Percentiles rank a stretch among this genome's conserved stretches.
Evolutionary conservation across 2,113 vertebrate species (phyloP).

Genomic region (Tichodroma muraria): DNA sequence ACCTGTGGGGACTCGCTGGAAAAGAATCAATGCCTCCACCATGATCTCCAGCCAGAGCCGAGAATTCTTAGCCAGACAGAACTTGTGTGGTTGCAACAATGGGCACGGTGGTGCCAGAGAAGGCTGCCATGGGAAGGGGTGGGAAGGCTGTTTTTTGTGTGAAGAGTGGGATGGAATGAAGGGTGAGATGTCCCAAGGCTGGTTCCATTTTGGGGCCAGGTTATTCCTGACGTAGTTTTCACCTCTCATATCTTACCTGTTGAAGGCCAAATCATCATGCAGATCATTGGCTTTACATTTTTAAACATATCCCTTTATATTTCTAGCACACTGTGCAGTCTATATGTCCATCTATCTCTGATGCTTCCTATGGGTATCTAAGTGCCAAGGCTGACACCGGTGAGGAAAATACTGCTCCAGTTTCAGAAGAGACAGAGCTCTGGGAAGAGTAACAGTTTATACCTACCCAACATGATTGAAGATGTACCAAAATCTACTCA

Average conservation of each 20-base stretch:
- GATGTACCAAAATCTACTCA: conserved; percentile 8
- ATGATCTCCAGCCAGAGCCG: neutral
- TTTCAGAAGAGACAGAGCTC: neutral
- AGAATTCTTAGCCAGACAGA: neutral
- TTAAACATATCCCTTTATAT: neutral
- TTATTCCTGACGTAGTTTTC: neutral
- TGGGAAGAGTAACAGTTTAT: neutral
- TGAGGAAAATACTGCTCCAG: neutral
- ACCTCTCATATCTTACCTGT: neutral
- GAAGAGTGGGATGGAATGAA: neutral
- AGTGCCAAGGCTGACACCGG: neutral
- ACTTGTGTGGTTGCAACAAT: neutral
- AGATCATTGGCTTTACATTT: neutral
- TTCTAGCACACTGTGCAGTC: neutral
- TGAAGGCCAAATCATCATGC: neutral
- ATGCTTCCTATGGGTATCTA: neutral
- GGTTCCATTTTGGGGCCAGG: neutral
- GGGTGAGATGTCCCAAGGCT: neutral
- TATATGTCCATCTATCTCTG: neutral
- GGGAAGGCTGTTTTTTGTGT: neutral
- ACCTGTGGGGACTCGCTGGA: neutral
- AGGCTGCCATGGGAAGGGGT: neutral
- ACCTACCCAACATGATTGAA: neutral
- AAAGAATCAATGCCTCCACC: neutral
- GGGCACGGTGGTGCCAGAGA: neutral